Base-by-base conservation (phyloP, 2,797 vertebrate genomes). In the Melanotaenia boesemani region DNA sequence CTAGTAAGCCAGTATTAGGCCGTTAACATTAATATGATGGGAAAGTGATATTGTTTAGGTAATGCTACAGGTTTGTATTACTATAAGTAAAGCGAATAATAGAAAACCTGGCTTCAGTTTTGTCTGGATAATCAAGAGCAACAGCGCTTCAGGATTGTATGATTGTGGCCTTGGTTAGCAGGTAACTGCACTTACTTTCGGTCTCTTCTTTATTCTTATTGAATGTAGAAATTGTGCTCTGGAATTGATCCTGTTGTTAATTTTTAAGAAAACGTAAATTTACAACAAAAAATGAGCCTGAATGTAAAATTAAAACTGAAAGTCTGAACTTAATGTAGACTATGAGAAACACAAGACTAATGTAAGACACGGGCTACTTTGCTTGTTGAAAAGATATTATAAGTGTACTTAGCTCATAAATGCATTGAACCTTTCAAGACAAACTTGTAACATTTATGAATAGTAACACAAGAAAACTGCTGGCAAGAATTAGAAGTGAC, bases 221-320 rank as follows among this genome's bases (percentile, higher is more conserved):
- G 39, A 46, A 32, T 30, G 3, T 7, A 28, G 2, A 46, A 18
- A 59, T 24, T 5, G n/a, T 3, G 12, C 9, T 24, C 2, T 57
- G 20, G 18, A 15, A 6, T 16, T 34, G 11, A 22, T 58, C 0
- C 10, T 13, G 13, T 4, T 70, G 24, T 65, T 37, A 37, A 16
- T 41, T 16, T 26, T 5, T 13, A 37, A 15, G 6, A 30, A 56
- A 30, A 56, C 6, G 1, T 16, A 28, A 56, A 30, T 2, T 18
- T 6, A 30, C 26, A 56, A 26, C 24, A 15, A 56, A 15, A 18
- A 30, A 30, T 30, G 13, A 15, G 13, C 24, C 26, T 28, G 6
- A 50, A 10, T 36, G 12, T 13, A 24, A n/a, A 57, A 26, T 41
- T 63, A 37, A 75, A 66, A 68, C 64, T 63, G 70, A 79, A 77